phyloP scores from a whole-genome alignment of 2,113 vertebrate species.

The Peromyscus leucopus region DNA sequence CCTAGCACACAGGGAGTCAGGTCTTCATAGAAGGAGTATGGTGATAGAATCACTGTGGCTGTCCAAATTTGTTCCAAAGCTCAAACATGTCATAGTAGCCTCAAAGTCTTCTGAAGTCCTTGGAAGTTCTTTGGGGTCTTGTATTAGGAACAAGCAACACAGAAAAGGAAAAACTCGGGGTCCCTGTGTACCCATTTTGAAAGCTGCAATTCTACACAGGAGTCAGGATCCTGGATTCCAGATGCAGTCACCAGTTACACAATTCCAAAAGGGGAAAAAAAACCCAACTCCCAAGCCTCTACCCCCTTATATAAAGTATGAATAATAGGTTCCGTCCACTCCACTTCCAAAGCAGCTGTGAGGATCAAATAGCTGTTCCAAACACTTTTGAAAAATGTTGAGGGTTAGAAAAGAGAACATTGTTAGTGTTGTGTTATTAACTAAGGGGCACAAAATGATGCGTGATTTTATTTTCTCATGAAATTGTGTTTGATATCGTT shows the following conservation, averaged over 20 bases:
- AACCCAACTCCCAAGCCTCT: conserved; percentile 3
- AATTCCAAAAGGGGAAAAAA: neutral
- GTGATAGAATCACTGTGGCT: neutral
- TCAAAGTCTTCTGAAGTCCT: conserved; percentile 49
- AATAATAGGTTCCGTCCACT: conserved; percentile 36
- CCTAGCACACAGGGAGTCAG: neutral
- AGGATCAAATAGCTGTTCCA: conserved; percentile 1
- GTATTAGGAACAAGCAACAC: neutral
- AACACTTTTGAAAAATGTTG: neutral
- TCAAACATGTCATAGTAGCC: neutral
- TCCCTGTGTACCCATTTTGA: neutral
- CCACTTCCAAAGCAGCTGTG: conserved; percentile 35
- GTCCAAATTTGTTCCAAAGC: neutral
- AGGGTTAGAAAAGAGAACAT: neutral
- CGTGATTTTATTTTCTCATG: conserved; percentile 32
- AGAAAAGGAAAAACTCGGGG: neutral
- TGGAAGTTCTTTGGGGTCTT: neutral
- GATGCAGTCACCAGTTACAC: neutral
- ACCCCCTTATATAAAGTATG: neutral
- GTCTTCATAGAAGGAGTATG: neutral
- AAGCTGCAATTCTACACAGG: neutral
- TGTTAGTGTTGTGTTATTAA: neutral
- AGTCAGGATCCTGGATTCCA: neutral
- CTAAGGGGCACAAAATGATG: neutral
- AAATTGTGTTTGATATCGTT: conserved; percentile 44